Evolutionary conservation across 2,113 vertebrate genomes (phyloP).

Genomic region (Megatriorchis doriae): DNA sequence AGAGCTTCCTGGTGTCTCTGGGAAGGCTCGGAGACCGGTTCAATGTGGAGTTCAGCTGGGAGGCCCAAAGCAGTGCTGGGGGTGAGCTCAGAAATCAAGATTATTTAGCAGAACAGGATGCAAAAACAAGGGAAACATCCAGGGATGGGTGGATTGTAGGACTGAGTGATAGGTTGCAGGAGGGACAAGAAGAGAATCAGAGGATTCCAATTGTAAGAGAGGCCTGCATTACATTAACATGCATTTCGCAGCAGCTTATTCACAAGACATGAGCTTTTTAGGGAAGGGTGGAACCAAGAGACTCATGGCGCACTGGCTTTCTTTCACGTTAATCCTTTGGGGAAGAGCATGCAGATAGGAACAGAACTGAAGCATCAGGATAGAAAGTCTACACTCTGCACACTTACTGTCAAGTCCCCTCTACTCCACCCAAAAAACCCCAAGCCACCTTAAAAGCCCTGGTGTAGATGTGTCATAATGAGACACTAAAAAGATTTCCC

Average conservation of each 20-base stretch:
- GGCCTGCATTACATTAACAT: accelerated
- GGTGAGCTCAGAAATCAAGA: not conserved
- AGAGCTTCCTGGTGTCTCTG: not conserved
- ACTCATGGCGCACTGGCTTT: too few relatives aligned
- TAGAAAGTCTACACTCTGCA: not conserved
- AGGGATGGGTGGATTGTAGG: not conserved
- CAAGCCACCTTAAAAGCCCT: not conserved
- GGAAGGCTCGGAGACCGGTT: not conserved
- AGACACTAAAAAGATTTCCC: not conserved
- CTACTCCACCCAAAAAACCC: not conserved
- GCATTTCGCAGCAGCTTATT: not conserved
- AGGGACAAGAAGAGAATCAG: not conserved
- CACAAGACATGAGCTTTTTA: not conserved
- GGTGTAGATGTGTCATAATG: not conserved
- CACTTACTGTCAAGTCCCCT: not conserved
- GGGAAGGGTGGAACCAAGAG: not conserved
- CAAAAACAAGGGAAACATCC: not conserved
- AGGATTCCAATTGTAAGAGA: not conserved
- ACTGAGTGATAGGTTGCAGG: not conserved
- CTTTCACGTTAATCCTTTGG: not conserved
- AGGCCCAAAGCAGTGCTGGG: not conserved
- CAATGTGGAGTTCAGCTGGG: not conserved
- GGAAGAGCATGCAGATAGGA: not conserved
- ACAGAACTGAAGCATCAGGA: not conserved
- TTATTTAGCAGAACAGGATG: not conserved